A percentile compares a stretch with the other conserved stretches of the same genome.
phyloP scores from a whole-genome alignment of 2,113 vertebrate species.

The Coryphaenoides rupestris region DNA sequence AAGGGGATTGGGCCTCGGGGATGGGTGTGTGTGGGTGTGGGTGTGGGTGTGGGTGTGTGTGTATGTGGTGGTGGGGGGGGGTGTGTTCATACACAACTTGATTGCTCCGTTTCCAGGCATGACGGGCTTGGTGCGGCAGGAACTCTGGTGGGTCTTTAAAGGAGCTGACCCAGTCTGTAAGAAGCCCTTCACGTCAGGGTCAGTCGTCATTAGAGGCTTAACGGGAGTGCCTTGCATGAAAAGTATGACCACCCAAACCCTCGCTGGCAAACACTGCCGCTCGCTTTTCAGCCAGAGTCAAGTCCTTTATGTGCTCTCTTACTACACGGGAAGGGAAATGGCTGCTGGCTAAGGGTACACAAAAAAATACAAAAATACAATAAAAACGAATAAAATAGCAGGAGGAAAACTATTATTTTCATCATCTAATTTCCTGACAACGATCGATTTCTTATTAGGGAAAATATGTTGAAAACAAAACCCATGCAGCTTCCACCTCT shows the following conservation, averaged over 20 bases:
- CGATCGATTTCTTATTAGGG: too few relatives aligned
- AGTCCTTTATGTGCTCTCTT: slow-evolving; percentile 45
- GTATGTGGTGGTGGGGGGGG: slow-evolving; percentile 28
- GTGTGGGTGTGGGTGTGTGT: slow-evolving; percentile 23
- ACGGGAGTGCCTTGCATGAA: slow-evolving; percentile 69
- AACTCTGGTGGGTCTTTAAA: slow-evolving; percentile 70
- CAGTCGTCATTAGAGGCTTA: slow-evolving; percentile 77
- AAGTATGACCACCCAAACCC: slow-evolving; percentile 79
- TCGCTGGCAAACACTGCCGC: slow-evolving; percentile 58
- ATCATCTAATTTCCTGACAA: too few relatives aligned
- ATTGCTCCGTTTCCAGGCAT: slow-evolving; percentile 68
- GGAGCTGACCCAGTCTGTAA: slow-evolving; percentile 73
- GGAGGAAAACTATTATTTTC: too few relatives aligned
- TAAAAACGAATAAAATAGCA: too few relatives aligned
- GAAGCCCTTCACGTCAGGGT: slow-evolving; percentile 74
- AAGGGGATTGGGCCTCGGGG: too few relatives aligned
- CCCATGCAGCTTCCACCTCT: too few relatives aligned
- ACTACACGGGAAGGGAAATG: slow-evolving; percentile 38
- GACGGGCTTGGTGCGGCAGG: slow-evolving; percentile 70
- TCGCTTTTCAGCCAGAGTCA: slow-evolving; percentile 58
- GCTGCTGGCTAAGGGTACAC: slow-evolving; percentile 10
- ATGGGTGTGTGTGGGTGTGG: slow-evolving; percentile 35
- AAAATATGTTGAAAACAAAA: too few relatives aligned
- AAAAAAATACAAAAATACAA: background rate
- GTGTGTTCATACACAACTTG: slow-evolving; percentile 52